phyloP scores from a whole-genome alignment of 2,113 vertebrate genomes.

The Engraulis encrasicolus region DNA sequence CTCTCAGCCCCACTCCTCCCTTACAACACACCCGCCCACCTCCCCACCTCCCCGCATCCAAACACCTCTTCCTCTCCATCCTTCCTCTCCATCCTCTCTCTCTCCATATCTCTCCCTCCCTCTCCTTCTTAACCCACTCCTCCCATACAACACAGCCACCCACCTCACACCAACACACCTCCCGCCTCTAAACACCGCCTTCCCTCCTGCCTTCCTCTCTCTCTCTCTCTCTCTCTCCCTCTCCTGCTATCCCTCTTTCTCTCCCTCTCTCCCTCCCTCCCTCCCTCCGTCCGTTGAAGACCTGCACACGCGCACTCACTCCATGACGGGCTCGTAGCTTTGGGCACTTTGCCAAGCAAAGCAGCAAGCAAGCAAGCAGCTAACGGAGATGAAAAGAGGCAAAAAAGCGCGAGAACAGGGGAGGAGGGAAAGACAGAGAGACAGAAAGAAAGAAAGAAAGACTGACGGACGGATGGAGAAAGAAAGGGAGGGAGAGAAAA shows the following conservation, averaged over 20 bases:
- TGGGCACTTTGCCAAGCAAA: slow-evolving; percentile 64
- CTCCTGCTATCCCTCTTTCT: not conserved
- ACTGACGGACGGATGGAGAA: not conserved
- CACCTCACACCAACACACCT: slow-evolving; percentile 18
- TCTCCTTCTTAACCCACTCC: too few relatives aligned
- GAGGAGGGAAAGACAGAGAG: not conserved
- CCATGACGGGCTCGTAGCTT: slow-evolving; percentile 53
- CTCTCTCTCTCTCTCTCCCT: not conserved
- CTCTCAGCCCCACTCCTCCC: slow-evolving; percentile 40
- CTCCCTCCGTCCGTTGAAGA: slow-evolving; percentile 16
- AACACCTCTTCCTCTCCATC: not conserved
- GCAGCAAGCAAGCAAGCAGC: slow-evolving; percentile 64
- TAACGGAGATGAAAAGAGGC: slow-evolving; percentile 41
- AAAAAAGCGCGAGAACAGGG: slow-evolving; percentile 41
- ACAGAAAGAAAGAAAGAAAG: not conserved
- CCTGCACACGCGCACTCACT: slow-evolving; percentile 53
- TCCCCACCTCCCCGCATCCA: slow-evolving; percentile 46
- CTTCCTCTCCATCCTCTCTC: not conserved
- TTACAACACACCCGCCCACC: too few relatives aligned
- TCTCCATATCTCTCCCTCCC: not conserved
- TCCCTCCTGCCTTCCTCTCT: slow-evolving; percentile 34
- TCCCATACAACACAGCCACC: too few relatives aligned
- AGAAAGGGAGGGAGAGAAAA: not conserved
- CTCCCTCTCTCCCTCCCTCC: not conserved
- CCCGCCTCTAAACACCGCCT: not conserved